A percentile compares a stretch with the other conserved stretches of the same genome.
phyloP scores from a whole-genome alignment of 2,113 vertebrate species.

The Trogon surrucura region DNA sequence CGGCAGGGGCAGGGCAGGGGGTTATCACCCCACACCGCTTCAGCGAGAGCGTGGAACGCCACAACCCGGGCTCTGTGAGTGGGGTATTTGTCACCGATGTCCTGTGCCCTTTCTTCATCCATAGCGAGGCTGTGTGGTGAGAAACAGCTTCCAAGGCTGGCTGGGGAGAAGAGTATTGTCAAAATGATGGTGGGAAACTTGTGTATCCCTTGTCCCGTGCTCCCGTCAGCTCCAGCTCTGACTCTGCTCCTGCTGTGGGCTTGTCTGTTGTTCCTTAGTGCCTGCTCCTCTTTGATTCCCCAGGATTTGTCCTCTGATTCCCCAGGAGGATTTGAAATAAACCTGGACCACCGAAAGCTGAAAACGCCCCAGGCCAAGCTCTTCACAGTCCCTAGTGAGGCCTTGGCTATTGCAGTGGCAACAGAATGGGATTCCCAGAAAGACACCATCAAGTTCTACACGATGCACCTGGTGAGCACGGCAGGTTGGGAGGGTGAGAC shows the following conservation, averaged over 20 bases:
- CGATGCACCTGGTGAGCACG: conserved; percentile 90
- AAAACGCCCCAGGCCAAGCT: conserved; percentile 94
- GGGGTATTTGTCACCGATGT: not conserved
- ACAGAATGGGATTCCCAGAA: conserved; percentile 95
- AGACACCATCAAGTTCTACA: conserved; percentile 92
- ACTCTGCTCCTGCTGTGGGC: not conserved
- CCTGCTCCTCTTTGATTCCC: conserved; percentile 57
- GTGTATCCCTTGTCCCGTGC: not conserved
- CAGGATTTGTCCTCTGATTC: conserved; percentile 70
- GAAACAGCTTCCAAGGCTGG: not conserved
- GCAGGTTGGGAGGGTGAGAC: not conserved
- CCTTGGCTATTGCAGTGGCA: conserved; percentile 91
- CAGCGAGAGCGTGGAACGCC: rapidly evolving
- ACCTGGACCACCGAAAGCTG: conserved; percentile 91
- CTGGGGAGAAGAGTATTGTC: not conserved
- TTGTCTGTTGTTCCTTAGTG: conserved; percentile 57
- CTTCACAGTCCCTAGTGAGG: conserved; percentile 90
- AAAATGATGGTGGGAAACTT: not conserved
- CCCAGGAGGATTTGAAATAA: conserved; percentile 92
- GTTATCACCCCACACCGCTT: not conserved
- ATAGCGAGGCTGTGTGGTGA: not conserved
- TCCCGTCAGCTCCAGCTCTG: not conserved
- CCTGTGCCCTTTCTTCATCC: not conserved
- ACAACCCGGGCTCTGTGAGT: not conserved
- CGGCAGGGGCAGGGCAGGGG: rapidly evolving